These are phyloP conservation scores for Agelaius phoeniceus DNA, from an alignment of 2,113 vertebrate species.

Conservation along the genomic window DNA sequence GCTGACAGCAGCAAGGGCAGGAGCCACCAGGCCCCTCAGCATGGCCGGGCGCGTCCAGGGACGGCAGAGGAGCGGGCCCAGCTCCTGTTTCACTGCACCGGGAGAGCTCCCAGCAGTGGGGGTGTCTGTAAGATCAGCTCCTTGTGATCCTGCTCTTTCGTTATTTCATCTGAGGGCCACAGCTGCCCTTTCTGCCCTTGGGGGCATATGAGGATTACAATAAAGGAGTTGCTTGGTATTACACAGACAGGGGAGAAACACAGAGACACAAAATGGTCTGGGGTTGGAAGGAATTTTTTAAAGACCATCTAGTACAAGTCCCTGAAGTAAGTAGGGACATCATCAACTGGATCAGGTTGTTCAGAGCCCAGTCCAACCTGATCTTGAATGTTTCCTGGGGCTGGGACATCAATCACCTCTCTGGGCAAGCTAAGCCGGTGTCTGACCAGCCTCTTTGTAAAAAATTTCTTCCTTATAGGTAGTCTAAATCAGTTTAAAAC, in stretches of 20 bases:
- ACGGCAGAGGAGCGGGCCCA: background rate
- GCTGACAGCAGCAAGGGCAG: background rate
- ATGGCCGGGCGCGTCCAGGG: accelerated
- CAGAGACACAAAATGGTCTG: background rate
- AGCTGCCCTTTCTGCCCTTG: background rate
- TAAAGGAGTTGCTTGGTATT: background rate
- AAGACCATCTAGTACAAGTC: background rate
- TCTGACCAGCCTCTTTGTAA: background rate
- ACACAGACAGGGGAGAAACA: background rate
- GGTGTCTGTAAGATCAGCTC: background rate
- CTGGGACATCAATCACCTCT: background rate
- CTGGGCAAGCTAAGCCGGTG: background rate
- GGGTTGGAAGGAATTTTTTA: background rate
- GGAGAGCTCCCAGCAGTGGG: background rate
- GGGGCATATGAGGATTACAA: background rate
- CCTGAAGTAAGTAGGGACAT: background rate
- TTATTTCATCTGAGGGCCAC: background rate
- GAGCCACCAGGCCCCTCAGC: background rate
- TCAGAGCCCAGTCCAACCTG: background rate
- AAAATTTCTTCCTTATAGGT: background rate
- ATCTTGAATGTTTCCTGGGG: background rate
- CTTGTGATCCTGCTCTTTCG: accelerated
- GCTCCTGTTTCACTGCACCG: background rate
- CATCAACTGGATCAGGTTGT: background rate
- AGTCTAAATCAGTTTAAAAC: background rate